phyloP scores from a whole-genome alignment of 1,140 invertebrate species.

The Helicoverpa zea region DNA sequence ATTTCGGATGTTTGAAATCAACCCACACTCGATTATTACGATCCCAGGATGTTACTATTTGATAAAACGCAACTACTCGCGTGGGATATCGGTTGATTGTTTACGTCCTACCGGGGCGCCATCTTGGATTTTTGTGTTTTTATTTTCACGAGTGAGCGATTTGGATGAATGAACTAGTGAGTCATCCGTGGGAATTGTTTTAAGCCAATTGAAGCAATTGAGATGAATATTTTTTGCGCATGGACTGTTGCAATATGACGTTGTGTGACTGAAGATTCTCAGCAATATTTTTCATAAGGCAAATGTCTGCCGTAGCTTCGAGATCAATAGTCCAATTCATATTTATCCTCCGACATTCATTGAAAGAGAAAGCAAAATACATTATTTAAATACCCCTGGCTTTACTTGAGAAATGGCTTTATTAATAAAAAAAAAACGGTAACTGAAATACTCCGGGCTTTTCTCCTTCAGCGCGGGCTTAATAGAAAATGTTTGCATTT shows the following conservation, averaged over 20 bases:
- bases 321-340: neutral
- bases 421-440: slow-evolving; percentile 3
- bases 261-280: neutral
- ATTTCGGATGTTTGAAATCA: slow-evolving; percentile 53
- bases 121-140: slow-evolving; percentile 50
- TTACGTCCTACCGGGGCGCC: slow-evolving; percentile 58
- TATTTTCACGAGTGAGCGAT: slow-evolving; percentile 48
- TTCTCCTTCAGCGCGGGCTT: slow-evolving; percentile 13
- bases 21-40: slow-evolving; percentile 47
- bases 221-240: slow-evolving; percentile 22
- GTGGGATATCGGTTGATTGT: slow-evolving; percentile 60
- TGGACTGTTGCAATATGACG: slow-evolving; percentile 5
- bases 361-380: neutral
- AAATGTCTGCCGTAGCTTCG: neutral
- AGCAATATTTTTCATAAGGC: neutral
- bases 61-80: slow-evolving; percentile 54
- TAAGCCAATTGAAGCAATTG: slow-evolving; percentile 35
- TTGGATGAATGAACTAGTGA: slow-evolving; percentile 38
- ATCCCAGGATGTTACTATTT: slow-evolving; percentile 63
- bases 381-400: slow-evolving; percentile 4
- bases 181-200: slow-evolving; percentile 36
- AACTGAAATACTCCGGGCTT: slow-evolving; percentile 2
- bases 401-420: neutral
- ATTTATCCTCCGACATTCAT: neutral
- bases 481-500: slow-evolving; percentile 37